Conservation (phyloP, 2,888 invertebrate species). For the Mycalesis mineus region DNA sequence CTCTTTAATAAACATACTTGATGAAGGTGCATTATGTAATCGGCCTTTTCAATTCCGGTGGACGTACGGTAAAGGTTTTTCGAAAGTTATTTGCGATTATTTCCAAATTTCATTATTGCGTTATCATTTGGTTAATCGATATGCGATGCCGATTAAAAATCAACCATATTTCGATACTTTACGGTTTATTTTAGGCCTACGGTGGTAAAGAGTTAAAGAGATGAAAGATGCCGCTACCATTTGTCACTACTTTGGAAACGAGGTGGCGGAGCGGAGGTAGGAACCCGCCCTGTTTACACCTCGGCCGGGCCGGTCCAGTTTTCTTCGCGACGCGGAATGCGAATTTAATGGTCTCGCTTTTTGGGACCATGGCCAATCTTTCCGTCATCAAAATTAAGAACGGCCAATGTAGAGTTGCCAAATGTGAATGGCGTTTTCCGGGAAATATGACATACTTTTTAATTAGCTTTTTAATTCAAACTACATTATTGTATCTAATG, state of each 20-base stretch:
- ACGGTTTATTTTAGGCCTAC: constrained; percentile 42
- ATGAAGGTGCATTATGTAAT: constrained; percentile 19
- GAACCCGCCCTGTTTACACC: constrained; percentile 72
- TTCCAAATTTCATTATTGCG: constrained; percentile 71
- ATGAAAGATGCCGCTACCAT: constrained; percentile 75
- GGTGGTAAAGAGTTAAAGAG: constrained; percentile 43
- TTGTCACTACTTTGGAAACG: constrained; percentile 73
- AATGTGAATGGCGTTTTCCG: not conserved
- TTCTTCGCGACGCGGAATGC: constrained; percentile 56
- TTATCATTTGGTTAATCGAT: constrained; percentile 65
- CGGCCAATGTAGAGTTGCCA: constrained; percentile 27
- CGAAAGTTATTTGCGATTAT: constrained; percentile 71
- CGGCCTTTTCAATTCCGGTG: constrained; percentile 54
- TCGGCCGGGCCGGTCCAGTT: constrained; percentile 40
- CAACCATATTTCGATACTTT: constrained; percentile 33
- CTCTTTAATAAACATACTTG: constrained; percentile 19
- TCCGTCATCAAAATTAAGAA: constrained; percentile 65
- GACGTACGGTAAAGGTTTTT: constrained; percentile 49
- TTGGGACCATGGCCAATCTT: constrained; percentile 63
- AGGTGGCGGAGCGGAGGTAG: constrained; percentile 64
- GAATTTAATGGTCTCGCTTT: constrained; percentile 63
- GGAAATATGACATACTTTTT: not conserved
- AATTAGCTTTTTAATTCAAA: too few species aligned
- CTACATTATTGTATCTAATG: too few species aligned
- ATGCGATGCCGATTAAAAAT: constrained; percentile 27